These are phyloP conservation scores for Chymomyza caudatula DNA, from an alignment of 2,888 invertebrate species.

Conservation along the genomic window DNA sequence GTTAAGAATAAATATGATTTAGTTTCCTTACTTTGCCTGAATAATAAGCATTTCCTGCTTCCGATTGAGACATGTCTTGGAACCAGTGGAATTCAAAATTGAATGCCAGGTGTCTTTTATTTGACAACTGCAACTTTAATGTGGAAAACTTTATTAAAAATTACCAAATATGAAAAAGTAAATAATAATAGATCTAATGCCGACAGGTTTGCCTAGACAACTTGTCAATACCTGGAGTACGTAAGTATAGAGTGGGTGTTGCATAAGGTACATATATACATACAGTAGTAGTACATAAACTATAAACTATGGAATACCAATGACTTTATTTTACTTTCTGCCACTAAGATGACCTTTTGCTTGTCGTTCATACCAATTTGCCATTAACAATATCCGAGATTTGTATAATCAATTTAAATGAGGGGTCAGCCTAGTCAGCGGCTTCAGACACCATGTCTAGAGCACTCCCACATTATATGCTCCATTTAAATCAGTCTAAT, in stretches of 20 bases:
- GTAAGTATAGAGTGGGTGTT: neutral
- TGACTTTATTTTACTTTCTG: no score
- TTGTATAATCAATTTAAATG: neutral
- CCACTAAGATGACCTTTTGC: no score
- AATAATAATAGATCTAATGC: neutral
- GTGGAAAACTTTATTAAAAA: neutral
- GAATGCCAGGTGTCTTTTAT: neutral
- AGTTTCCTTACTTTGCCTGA: conserved; percentile 24
- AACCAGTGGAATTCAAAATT: neutral
- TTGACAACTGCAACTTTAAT: neutral
- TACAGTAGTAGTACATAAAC: no score
- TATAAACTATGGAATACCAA: no score
- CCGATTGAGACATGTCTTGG: neutral
- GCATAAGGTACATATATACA: no score
- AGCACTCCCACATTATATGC: neutral
- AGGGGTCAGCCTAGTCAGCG: neutral
- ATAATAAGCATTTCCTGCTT: conserved; percentile 11
- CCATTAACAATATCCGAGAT: no score
- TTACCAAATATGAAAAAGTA: neutral
- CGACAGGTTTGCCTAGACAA: neutral
- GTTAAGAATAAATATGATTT: conserved; percentile 22
- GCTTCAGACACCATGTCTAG: neutral
- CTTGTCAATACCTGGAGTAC: neutral
- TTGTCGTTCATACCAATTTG: no score
- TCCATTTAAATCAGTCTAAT: neutral